A percentile compares a stretch with the other conserved stretches of the same genome.
These are phyloP conservation scores for Elaeidobius kamerunicus DNA, from an alignment of 2,888 invertebrate genomes.

Conservation along the genomic window DNA sequence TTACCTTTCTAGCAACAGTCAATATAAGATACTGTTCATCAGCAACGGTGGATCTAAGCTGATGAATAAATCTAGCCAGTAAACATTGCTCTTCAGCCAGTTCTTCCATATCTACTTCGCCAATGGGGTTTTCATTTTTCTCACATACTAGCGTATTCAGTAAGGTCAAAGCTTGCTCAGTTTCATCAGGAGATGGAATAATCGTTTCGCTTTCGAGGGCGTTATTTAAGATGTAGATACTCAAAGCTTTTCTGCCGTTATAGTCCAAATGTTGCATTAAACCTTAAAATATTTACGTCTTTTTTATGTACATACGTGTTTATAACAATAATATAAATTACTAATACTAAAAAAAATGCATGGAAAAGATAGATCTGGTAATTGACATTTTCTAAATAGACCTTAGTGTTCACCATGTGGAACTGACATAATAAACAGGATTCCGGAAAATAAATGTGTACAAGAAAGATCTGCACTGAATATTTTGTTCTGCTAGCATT, in stretches of 20 bases:
- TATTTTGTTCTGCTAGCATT: too few species aligned
- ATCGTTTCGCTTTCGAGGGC: slow-evolving; percentile 85
- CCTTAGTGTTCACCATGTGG: too few species aligned
- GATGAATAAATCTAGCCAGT: slow-evolving; percentile 84
- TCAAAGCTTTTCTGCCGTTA: slow-evolving; percentile 55
- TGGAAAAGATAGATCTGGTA: too few species aligned
- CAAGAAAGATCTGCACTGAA: too few species aligned
- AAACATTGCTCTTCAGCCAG: slow-evolving; percentile 95
- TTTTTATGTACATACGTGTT: too few species aligned
- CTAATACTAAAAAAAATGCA: too few species aligned
- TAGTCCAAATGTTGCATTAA: slow-evolving; percentile 76
- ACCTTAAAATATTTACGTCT: slow-evolving; percentile 24
- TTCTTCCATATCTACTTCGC: slow-evolving; percentile 83
- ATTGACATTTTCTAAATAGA: too few species aligned
- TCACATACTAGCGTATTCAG: slow-evolving; percentile 87
- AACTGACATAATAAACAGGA: too few species aligned
- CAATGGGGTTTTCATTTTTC: slow-evolving; percentile 60
- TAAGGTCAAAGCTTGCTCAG: slow-evolving; percentile 58
- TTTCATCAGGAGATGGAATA: slow-evolving; percentile 86
- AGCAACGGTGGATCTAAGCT: slow-evolving; percentile 73
- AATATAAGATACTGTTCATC: slow-evolving; percentile 91
- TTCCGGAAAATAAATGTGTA: too few species aligned
- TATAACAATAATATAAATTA: too few species aligned
- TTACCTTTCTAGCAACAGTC: slow-evolving; percentile 76
- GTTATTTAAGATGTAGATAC: slow-evolving; percentile 85